These are phyloP conservation scores for Drosophila varians DNA, from an alignment of 1,140 invertebrate genomes.

Conservation along the genomic window DNA sequence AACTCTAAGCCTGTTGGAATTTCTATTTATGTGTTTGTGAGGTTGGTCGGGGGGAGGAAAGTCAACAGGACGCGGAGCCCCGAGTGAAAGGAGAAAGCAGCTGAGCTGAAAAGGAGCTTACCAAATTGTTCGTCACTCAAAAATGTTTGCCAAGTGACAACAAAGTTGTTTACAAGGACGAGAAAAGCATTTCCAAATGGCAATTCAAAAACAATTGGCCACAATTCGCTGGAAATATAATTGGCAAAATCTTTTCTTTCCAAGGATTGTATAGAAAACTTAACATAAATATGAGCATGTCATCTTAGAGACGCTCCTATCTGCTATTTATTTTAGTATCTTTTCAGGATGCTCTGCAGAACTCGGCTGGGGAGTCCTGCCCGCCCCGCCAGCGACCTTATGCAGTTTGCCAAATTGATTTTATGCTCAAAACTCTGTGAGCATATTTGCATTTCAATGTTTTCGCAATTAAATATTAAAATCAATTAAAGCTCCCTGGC, in stretches of 20 bases:
- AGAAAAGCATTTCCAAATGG: conserved; percentile 11
- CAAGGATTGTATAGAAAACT: background rate
- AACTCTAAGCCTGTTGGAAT: conserved; percentile 48
- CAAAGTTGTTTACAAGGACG: conserved; percentile 30
- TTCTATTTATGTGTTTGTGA: conserved; percentile 29
- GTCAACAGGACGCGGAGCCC: conserved; percentile 18
- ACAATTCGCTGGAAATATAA: conserved; percentile 3
- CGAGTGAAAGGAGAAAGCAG: conserved; percentile 14
- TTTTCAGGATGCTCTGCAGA: conserved; percentile 5
- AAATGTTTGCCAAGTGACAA: conserved; percentile 49
- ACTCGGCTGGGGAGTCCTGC: background rate
- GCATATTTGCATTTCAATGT: conserved; percentile 68
- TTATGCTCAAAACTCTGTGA: conserved; percentile 39
- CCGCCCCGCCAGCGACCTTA: background rate
- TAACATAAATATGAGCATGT: background rate
- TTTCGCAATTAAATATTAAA: conserved; percentile 76
- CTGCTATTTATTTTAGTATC: conserved; percentile 18
- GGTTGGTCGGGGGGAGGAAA: conserved; percentile 10
- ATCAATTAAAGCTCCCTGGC: conserved; percentile 64
- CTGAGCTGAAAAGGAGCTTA: conserved; percentile 43
- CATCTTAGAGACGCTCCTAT: conserved; percentile 8
- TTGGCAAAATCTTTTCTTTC: background rate
- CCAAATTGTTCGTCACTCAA: conserved; percentile 38
- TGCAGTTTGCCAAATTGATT: conserved; percentile 64
- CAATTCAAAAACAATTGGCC: conserved; percentile 43